Base-by-base conservation (phyloP, 2,888 invertebrate species). In the Ferrisia virgata region DNA sequence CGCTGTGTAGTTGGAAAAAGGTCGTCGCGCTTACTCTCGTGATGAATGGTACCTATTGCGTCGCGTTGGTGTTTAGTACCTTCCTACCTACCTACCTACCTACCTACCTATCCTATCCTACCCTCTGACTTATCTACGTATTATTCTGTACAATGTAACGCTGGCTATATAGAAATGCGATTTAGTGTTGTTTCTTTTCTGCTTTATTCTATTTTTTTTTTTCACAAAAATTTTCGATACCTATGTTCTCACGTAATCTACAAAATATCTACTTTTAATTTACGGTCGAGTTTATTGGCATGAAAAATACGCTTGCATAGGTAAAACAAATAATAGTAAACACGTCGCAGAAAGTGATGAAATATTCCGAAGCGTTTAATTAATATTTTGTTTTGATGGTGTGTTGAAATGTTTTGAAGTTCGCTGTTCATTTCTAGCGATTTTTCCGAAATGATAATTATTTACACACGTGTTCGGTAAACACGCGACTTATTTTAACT, bases 321-420 rank as follows among this genome's bases (percentile, higher is more conserved):
- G 53, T 53, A 18, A 18, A 18, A 8, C 13, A 40, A 40, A 9
- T 40, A 9, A 40, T 9, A 15, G 15, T 33, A n/a, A 69, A 69
- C 69, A 31, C 31, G 31, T 15, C 31, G 11, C 31, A 15, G 40
- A 22, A 53, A 22, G 22, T 22, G 11, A 53, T 53, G 6, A 22
- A 53, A 13, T 53, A 22, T 13, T n/a, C n/a, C n/a, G 31, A 69
- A 69, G 31, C 69, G 69, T 18, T 31, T 69, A 69, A 69, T 69
- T 69, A n/a, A 33, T 69, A n/a, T n/a, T n/a, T 31, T 69, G 69
- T 69, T 69, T 69, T 69, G 69, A 69, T 69, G 69, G 15, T 33
- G 31, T 31, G 28, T 69, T 33, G 69, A 28, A 33, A 69, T 69
- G 69, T 69, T 69, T 69, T 69, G 69, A 69, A 9, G 31, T 69